Conservation (phyloP, 2,888 invertebrate species). For the Nemurella pictetii region DNA sequence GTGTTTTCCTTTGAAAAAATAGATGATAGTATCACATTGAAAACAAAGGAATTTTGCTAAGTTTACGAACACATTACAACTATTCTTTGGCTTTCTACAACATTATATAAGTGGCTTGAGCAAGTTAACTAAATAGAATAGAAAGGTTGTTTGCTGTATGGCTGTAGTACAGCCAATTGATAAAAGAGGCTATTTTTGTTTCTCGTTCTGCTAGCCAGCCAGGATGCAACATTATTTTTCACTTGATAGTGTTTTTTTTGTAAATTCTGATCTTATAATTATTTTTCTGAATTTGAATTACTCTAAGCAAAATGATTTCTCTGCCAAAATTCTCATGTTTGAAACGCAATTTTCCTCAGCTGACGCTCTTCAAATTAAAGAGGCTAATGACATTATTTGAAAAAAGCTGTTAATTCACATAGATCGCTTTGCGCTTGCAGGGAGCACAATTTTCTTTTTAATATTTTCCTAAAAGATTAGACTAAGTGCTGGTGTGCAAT, state of each 20-base stretch:
- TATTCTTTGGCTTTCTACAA: neutral
- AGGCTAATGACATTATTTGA: neutral
- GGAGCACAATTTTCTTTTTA: neutral
- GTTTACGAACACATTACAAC: constrained; percentile 15
- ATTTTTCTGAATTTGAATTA: neutral
- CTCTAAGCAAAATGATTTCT: neutral
- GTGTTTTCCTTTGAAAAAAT: neutral
- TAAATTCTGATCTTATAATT: neutral
- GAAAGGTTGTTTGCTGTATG: too few species aligned
- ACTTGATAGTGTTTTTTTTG: too few species aligned
- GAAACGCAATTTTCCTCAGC: neutral
- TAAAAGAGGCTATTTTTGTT: too few species aligned
- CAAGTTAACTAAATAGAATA: too few species aligned
- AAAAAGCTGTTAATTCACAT: neutral
- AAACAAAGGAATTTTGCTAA: constrained; percentile 27
- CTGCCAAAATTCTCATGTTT: neutral
- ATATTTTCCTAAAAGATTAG: constrained; percentile 8
- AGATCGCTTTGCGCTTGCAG: neutral
- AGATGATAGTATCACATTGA: neutral
- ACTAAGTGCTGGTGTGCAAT: neutral
- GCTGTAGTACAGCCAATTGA: too few species aligned
- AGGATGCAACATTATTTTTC: too few species aligned
- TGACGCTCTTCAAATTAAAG: neutral
- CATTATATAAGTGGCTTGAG: too few species aligned
- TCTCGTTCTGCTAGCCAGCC: too few species aligned